Base-by-base conservation (phyloP, 1,140 invertebrate species). In the Microplitis demolitor region DNA sequence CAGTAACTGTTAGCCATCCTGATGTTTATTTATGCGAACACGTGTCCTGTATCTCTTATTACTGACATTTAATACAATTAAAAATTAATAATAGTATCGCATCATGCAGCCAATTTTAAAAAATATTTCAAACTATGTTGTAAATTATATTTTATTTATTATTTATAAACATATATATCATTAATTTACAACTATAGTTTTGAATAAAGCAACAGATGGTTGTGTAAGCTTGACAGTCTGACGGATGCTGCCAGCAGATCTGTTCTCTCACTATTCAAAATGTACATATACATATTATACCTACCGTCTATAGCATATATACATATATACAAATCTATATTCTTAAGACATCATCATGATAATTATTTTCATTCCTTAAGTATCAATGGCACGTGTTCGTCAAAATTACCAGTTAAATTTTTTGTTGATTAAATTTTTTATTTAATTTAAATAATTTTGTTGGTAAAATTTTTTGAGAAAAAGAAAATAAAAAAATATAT, bases 171-270 rank as follows among this genome's bases (percentile, higher is more conserved):
- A 24, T 24, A 56, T 6, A 53, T n/a, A 54, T 51, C 64, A 53
- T 54, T 33, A 45, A 51, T 50, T 35, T 45, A 45, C 39, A 54
- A 35, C 66, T 62, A 72, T 66, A 68, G 71, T 71, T 72, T 64
- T 64, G 64, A 71, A 67, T 66, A 63, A 78, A 82, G 78, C 80
- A 82, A 82, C 80, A 82, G 80, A 80, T 82, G 80, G 79, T 77
- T 78, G 76, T 34, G 68, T 24, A 24, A 51, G 64, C 39, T 67
- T 67, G 16, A 50, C 60, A 53, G 61, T 45, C 39, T 58, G 56
- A 72, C 74, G 78, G 80, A 79, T 82, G 80, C 79, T 80, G 79
- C 64, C 58, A 73, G 74, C 37, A 11, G 51, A 35, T 16, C 39
- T 34, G 76, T 24, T 24, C 24, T 2, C 24, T 24, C 24, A 24